Evolutionary conservation across 2,797 vertebrate genomes (phyloP).

Genomic region (Champsocephalus esox): DNA sequence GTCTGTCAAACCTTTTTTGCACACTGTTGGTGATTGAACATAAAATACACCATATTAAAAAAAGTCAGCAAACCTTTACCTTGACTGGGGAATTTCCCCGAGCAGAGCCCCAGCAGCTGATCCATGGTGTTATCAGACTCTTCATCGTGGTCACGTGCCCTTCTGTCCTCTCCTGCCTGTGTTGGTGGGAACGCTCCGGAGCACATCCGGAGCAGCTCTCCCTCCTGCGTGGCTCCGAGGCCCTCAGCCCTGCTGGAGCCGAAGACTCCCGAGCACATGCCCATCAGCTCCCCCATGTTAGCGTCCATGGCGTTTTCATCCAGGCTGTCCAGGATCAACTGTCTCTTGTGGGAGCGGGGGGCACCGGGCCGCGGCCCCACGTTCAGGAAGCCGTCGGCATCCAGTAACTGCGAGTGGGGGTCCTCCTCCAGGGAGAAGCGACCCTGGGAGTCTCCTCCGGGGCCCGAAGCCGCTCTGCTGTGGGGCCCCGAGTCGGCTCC

Average conservation of each 20-base stretch:
- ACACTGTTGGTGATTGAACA: neutral
- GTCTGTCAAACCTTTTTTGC: neutral
- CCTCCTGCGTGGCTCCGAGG: slow-evolving; percentile 73
- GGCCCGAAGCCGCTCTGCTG: slow-evolving; percentile 62
- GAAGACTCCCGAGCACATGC: slow-evolving; percentile 91
- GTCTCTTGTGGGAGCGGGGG: slow-evolving; percentile 89
- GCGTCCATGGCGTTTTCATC: slow-evolving; percentile 99
- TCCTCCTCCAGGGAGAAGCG: slow-evolving; percentile 95
- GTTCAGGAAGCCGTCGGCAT: slow-evolving; percentile 92
- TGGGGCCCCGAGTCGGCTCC: slow-evolving; percentile 85
- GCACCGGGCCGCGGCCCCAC: slow-evolving; percentile 76
- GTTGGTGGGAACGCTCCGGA: slow-evolving; percentile 89
- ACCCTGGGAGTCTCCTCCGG: slow-evolving; percentile 88
- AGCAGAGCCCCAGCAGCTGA: slow-evolving; percentile 88
- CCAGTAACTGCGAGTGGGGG: slow-evolving; percentile 95
- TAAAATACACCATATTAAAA: neutral
- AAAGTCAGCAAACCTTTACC: slow-evolving; percentile 56
- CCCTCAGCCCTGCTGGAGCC: neutral
- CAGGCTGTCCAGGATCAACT: slow-evolving; percentile 89
- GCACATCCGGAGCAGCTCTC: slow-evolving; percentile 91
- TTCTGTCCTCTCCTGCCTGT: slow-evolving; percentile 55
- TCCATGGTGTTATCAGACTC: slow-evolving; percentile 82
- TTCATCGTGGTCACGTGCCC: slow-evolving; percentile 21
- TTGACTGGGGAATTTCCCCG: slow-evolving; percentile 89
- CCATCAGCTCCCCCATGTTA: slow-evolving; percentile 95